Conservation (phyloP, 2,888 invertebrate genomes). For the Drosophila picticornis region DNA sequence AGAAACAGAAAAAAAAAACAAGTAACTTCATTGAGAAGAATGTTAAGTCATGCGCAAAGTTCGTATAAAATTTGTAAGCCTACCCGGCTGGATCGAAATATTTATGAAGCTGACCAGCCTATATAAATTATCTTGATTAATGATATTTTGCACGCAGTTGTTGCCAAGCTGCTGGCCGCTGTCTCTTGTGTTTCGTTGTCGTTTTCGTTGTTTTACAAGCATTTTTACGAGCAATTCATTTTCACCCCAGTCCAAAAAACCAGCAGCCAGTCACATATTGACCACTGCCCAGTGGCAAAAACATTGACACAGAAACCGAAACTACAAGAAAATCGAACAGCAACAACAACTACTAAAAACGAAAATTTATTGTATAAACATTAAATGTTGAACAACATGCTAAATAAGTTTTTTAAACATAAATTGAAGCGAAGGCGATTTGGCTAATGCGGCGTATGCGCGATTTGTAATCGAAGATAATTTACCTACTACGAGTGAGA, state of each 20-base stretch:
- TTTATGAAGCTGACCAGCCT: slow-evolving; percentile 68
- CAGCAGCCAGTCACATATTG: slow-evolving; percentile 58
- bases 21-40: slow-evolving; percentile 53
- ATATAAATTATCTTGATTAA: slow-evolving; percentile 81
- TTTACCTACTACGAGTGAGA: background rate
- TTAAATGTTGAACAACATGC: slow-evolving; percentile 27
- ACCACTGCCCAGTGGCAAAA: slow-evolving; percentile 67
- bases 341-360: slow-evolving; percentile 19
- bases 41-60: slow-evolving; percentile 75
- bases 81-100: slow-evolving; percentile 48
- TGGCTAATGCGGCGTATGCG: slow-evolving; percentile 39
- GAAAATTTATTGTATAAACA: slow-evolving; percentile 43
- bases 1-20: background rate
- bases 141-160: slow-evolving; percentile 79
- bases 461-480: slow-evolving; percentile 27
- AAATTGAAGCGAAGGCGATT: slow-evolving; percentile 5
- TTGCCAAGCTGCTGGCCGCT: slow-evolving; percentile 44
- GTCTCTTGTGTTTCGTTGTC: slow-evolving; percentile 26
- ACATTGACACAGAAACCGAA: slow-evolving; percentile 71
- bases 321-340: slow-evolving; percentile 32
- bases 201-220: slow-evolving; percentile 71
- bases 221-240: slow-evolving; percentile 78
- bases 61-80: slow-evolving; percentile 43
- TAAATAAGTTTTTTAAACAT: slow-evolving; percentile 11
- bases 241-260: slow-evolving; percentile 53